These are phyloP conservation scores for Drosophila simulans DNA, from an alignment of 1,140 invertebrate genomes.

Conservation along the genomic window DNA sequence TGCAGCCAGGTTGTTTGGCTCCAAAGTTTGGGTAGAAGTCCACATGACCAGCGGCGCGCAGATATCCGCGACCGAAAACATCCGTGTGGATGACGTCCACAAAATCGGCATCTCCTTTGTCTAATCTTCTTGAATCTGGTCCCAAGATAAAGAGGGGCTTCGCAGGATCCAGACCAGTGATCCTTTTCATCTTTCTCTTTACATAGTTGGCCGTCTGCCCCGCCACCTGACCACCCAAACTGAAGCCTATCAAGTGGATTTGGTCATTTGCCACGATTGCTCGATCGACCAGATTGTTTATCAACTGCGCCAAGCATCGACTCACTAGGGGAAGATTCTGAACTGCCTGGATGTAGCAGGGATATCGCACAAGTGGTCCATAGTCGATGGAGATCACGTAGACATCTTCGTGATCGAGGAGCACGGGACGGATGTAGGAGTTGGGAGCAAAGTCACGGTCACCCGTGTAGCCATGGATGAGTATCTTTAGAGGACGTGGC, in stretches of 20 bases:
- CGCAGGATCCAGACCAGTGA: slow-evolving; percentile 88
- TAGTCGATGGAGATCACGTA: slow-evolving; percentile 88
- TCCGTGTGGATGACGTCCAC: slow-evolving; percentile 88
- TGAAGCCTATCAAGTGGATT: slow-evolving; percentile 96
- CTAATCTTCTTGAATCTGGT: slow-evolving; percentile 85
- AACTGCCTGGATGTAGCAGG: slow-evolving; percentile 87
- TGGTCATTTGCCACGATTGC: slow-evolving; percentile 86
- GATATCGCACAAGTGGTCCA: slow-evolving; percentile 85
- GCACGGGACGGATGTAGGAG: slow-evolving; percentile 86
- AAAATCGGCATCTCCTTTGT: slow-evolving; percentile 86
- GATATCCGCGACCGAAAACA: slow-evolving; percentile 86
- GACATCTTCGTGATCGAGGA: slow-evolving; percentile 85
- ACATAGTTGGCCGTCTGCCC: slow-evolving; percentile 90
- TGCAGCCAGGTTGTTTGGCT: slow-evolving; percentile 87
- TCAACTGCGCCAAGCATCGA: slow-evolving; percentile 87
- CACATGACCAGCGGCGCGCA: slow-evolving; percentile 85
- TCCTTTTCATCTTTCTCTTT: slow-evolving; percentile 85
- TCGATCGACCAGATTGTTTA: slow-evolving; percentile 87
- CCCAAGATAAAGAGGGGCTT: slow-evolving; percentile 86
- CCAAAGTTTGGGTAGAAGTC: slow-evolving; percentile 89
- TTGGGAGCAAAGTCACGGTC: slow-evolving; percentile 87
- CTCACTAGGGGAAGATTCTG: slow-evolving; percentile 86
- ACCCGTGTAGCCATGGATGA: slow-evolving; percentile 89
- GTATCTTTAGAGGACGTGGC: slow-evolving; percentile 86
- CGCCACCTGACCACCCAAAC: slow-evolving; percentile 94